These are phyloP conservation scores for Sebastolobus alascanus DNA, from an alignment of 2,797 vertebrate species.

Conservation along the genomic window DNA sequence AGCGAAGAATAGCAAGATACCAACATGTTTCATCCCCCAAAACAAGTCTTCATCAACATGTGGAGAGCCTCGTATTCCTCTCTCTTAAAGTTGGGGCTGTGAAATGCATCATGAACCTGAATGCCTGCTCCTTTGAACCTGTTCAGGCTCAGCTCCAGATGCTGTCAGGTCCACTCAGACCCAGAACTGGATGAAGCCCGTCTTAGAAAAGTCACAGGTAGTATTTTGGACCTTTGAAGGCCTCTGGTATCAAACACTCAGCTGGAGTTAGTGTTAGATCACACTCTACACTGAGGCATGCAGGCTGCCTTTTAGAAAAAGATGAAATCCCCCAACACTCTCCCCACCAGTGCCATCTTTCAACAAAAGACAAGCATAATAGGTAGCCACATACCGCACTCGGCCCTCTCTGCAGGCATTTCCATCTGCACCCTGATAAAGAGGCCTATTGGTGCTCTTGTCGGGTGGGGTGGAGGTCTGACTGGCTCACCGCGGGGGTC, in stretches of 20 bases:
- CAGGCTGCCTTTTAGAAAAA: conserved; percentile 71
- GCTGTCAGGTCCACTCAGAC: neutral
- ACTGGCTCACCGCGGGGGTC: conserved; percentile 67
- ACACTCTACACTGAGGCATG: conserved; percentile 80
- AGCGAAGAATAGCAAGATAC: neutral
- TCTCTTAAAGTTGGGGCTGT: neutral
- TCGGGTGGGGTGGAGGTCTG: conserved; percentile 80
- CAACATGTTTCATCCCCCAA: neutral
- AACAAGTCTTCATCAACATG: neutral
- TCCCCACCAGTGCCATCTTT: conserved; percentile 51
- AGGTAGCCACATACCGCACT: conserved; percentile 78
- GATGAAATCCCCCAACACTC: conserved; percentile 76
- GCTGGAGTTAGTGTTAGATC: conserved; percentile 81
- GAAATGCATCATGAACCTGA: neutral
- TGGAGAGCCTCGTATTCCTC: neutral
- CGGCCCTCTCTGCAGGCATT: conserved; percentile 75
- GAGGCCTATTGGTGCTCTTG: conserved; percentile 74
- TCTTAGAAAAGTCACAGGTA: conserved; percentile 25
- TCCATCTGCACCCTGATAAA: conserved; percentile 88
- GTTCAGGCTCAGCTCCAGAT: neutral
- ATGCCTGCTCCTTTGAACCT: neutral
- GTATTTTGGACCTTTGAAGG: conserved; percentile 25
- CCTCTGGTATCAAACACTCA: conserved; percentile 83
- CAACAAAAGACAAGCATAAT: conserved; percentile 90
- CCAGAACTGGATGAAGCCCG: neutral